Percentiles rank a stretch among this genome's conserved stretches.
Evolutionary conservation across 2,113 vertebrate species (phyloP).

Genomic region (Sclerurus mexicanus): DNA sequence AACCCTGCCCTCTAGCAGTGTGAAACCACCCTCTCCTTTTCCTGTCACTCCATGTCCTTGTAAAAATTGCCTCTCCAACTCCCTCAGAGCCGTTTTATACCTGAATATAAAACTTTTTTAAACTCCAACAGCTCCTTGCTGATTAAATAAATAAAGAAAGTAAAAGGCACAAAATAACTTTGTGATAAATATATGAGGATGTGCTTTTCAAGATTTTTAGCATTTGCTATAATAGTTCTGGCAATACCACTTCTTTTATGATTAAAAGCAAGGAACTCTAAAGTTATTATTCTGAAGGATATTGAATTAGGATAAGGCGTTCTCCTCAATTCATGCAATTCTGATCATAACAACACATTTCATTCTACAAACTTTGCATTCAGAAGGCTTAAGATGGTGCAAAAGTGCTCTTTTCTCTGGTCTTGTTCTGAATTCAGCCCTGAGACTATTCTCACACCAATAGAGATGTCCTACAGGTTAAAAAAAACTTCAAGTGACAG

Average conservation of each 20-base stretch:
- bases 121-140: background rate
- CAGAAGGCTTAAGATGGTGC: background rate
- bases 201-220: background rate
- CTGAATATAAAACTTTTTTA: background rate
- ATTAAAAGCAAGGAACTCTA: background rate
- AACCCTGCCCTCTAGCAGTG: background rate
- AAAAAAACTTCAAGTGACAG: background rate
- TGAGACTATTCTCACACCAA: background rate
- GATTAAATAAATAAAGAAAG: background rate
- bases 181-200: background rate
- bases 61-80: background rate
- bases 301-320: background rate
- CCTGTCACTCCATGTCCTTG: background rate
- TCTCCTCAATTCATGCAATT: background rate
- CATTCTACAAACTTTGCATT: accelerated
- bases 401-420: background rate
- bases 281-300: background rate
- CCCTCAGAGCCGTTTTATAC: background rate
- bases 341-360: background rate
- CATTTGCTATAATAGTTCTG: background rate
- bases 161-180: background rate
- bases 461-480: background rate
- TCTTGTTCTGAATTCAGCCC: background rate
- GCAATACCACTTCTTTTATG: background rate
- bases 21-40: background rate